Evolutionary conservation across 1,140 invertebrate species (phyloP).

Genomic region (Matsumurasca onukii): DNA sequence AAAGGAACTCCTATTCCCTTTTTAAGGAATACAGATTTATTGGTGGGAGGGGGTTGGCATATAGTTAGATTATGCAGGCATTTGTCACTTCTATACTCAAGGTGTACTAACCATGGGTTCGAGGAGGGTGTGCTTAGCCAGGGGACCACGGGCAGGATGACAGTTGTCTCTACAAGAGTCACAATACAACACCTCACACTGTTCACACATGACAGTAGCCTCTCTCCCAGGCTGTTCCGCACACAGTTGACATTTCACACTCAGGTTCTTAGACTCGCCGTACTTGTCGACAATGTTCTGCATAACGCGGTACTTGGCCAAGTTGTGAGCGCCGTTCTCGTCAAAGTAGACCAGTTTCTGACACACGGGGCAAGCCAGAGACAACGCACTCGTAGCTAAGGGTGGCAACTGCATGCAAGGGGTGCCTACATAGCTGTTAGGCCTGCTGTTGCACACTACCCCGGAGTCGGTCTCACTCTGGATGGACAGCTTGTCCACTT

Average conservation of each 20-base stretch:
- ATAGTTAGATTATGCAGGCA: too few relatives aligned
- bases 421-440: slow-evolving; percentile 89
- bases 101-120: slow-evolving; percentile 61
- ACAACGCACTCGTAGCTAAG: slow-evolving; percentile 61
- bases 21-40: too few relatives aligned
- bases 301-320: slow-evolving; percentile 90
- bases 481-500: slow-evolving; percentile 93
- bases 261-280: slow-evolving; percentile 66
- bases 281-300: slow-evolving; percentile 92
- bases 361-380: slow-evolving; percentile 76
- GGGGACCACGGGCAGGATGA: slow-evolving; percentile 87
- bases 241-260: slow-evolving; percentile 93
- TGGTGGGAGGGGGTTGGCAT: too few relatives aligned
- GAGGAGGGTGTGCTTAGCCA: slow-evolving; percentile 86
- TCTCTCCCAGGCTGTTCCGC: slow-evolving; percentile 74
- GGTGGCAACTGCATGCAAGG: slow-evolving; percentile 68
- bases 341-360: slow-evolving; percentile 90
- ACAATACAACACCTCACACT: slow-evolving; percentile 95
- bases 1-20: too few relatives aligned
- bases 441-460: slow-evolving; percentile 87
- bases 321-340: slow-evolving; percentile 87
- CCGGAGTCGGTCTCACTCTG: slow-evolving; percentile 96
- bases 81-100: too few relatives aligned
- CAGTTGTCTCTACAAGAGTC: slow-evolving; percentile 87
- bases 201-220: slow-evolving; percentile 90